phyloP scores from a whole-genome alignment of 2,888 invertebrate genomes.

The Scaptomyza caliginosa region DNA sequence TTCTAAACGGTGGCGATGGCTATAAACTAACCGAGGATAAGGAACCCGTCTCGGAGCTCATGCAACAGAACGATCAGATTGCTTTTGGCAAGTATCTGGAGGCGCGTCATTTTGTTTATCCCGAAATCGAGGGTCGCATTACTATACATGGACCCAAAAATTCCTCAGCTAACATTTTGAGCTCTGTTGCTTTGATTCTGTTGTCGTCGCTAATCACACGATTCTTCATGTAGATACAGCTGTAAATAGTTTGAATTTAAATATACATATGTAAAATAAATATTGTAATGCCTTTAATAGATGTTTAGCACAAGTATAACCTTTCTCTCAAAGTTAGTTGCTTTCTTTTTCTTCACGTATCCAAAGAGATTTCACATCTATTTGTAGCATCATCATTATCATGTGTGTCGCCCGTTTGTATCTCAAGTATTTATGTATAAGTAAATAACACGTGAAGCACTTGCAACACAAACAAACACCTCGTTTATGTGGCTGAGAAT shows the following conservation, averaged over 20 bases:
- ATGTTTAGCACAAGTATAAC: not conserved
- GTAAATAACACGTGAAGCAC: not conserved
- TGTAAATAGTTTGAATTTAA: conserved; percentile 18
- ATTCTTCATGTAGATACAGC: conserved; percentile 34
- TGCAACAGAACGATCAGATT: conserved; percentile 86
- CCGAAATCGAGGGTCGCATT: conserved; percentile 88
- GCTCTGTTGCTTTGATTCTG: conserved; percentile 46
- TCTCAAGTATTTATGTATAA: not conserved
- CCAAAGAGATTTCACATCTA: conserved; percentile 1
- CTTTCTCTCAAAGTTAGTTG: not conserved
- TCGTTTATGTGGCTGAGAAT: conserved; percentile 8
- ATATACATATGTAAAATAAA: conserved; percentile 26
- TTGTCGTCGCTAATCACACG: conserved; percentile 38
- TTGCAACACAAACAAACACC: not conserved
- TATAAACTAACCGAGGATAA: conserved; percentile 62
- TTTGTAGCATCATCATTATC: conserved; percentile 9
- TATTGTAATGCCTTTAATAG: conserved; percentile 12
- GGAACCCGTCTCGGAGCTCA: conserved; percentile 44
- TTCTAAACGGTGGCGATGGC: conserved; percentile 91
- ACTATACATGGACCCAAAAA: conserved; percentile 15
- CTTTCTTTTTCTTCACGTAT: conserved; percentile 1
- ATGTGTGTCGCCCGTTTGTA: not conserved
- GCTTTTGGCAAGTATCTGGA: conserved; percentile 86
- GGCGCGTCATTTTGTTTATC: conserved; percentile 87
- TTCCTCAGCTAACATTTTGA: conserved; percentile 38